phyloP scores from a whole-genome alignment of 2,888 invertebrate species.

The Leucophenga maculata region DNA sequence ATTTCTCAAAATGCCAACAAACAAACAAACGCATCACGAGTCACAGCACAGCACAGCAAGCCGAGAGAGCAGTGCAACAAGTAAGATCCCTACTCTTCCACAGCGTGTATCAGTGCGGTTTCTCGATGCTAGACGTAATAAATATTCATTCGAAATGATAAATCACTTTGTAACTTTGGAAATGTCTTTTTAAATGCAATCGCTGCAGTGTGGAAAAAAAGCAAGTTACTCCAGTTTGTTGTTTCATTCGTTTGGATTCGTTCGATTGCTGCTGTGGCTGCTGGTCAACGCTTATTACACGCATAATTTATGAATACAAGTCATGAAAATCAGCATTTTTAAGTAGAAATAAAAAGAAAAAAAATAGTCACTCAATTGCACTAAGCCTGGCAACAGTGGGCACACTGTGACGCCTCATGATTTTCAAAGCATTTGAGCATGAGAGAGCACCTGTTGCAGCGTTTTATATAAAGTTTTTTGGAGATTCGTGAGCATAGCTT shows the following conservation, averaged over 20 bases:
- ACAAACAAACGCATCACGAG: constrained; percentile 40
- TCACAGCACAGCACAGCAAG: constrained; percentile 27
- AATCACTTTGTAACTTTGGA: constrained; percentile 60
- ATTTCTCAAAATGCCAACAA: constrained; percentile 66
- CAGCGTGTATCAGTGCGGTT: not conserved
- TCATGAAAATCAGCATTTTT: constrained; percentile 39
- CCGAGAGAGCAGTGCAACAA: not conserved
- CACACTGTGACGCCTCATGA: not conserved
- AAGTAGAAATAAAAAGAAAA: too few relatives aligned
- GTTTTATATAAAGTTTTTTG: too few relatives aligned
- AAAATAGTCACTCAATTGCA: too few relatives aligned
- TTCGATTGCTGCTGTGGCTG: constrained; percentile 40
- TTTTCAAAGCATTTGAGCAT: not conserved
- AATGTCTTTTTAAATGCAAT: constrained; percentile 66
- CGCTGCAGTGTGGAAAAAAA: constrained; percentile 39
- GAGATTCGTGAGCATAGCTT: too few relatives aligned
- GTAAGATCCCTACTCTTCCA: not conserved
- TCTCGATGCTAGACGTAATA: constrained; percentile 58
- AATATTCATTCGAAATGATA: constrained; percentile 68
- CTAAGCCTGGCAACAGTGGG: not conserved
- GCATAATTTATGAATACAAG: constrained; percentile 64
- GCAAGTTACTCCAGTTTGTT: not conserved
- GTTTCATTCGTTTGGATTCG: constrained; percentile 33
- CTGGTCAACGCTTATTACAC: constrained; percentile 63
- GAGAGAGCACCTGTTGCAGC: not conserved